A percentile compares a stretch with the other conserved stretches of the same genome.
Conservation (phyloP, 2,113 vertebrate species). For the Nematolebias whitei region DNA sequence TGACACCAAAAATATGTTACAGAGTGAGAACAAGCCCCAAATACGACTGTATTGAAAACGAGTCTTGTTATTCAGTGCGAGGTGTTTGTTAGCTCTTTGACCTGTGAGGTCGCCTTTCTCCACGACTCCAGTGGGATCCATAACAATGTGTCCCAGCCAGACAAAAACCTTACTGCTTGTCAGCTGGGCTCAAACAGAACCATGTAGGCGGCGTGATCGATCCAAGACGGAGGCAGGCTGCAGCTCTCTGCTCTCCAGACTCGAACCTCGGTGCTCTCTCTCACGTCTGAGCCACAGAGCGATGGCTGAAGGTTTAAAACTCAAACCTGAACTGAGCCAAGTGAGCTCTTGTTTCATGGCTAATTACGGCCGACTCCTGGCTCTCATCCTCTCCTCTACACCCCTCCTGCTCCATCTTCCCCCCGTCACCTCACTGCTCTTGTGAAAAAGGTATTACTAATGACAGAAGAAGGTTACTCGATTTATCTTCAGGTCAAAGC, state of each 20-base stretch:
- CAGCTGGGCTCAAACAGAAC: slow-evolving; percentile 28
- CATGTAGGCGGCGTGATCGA: slow-evolving; percentile 54
- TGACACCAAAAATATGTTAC: background rate
- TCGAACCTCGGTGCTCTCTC: slow-evolving; percentile 33
- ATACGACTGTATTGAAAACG: no score
- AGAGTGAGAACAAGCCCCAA: no score
- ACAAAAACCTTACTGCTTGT: slow-evolving; percentile 41
- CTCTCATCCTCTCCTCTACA: slow-evolving; percentile 33
- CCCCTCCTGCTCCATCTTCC: slow-evolving; percentile 50
- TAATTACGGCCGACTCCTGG: slow-evolving; percentile 81
- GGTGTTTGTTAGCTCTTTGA: no score
- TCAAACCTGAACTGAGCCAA: slow-evolving; percentile 67
- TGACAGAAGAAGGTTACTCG: slow-evolving; percentile 83
- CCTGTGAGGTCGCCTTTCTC: background rate
- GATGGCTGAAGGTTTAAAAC: slow-evolving; percentile 57
- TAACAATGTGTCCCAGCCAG: slow-evolving; percentile 37
- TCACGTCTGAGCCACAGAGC: slow-evolving; percentile 23
- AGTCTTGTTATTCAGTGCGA: no score
- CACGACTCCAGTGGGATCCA: slow-evolving; percentile 21
- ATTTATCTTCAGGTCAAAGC: slow-evolving; percentile 83
- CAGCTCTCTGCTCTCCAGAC: slow-evolving; percentile 22
- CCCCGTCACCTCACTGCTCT: slow-evolving; percentile 62
- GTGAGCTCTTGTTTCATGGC: slow-evolving; percentile 80
- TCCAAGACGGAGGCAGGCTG: slow-evolving; percentile 26
- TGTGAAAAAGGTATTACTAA: slow-evolving; percentile 82